A percentile compares a stretch with the other conserved stretches of the same genome.
Evolutionary conservation across 2,888 invertebrate species (phyloP).

Genomic region (Troides aeacus): DNA sequence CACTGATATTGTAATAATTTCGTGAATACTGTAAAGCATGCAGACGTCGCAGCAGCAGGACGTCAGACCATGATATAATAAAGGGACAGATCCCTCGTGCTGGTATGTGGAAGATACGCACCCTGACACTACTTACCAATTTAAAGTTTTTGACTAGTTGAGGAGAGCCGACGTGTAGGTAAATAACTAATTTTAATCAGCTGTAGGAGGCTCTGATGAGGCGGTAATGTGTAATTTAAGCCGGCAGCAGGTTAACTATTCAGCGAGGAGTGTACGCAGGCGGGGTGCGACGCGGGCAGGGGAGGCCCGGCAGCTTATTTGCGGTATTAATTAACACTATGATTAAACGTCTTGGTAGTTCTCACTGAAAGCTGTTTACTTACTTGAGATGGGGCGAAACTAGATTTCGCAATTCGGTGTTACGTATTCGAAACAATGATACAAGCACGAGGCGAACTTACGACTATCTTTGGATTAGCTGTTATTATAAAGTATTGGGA

Average conservation of each 20-base stretch:
- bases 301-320: slow-evolving; percentile 16
- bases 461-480: no score
- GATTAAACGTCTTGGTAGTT: slow-evolving; percentile 21
- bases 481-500: no score
- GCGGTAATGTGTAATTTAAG: slow-evolving; percentile 20
- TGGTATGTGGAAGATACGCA: no score
- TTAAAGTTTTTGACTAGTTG: no score
- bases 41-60: no score
- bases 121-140: no score
- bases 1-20: no score
- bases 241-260: slow-evolving; percentile 18
- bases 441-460: neutral
- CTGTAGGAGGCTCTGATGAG: slow-evolving; percentile 2
- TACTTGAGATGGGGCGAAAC: neutral
- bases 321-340: slow-evolving; percentile 27
- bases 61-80: no score
- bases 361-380: slow-evolving; percentile 12
- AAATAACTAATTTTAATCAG: slow-evolving; percentile 6
- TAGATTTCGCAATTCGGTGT: neutral
- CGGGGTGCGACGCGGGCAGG: neutral
- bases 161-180: neutral
- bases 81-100: no score
- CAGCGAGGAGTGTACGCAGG: slow-evolving; percentile 9
- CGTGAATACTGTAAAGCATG: no score
- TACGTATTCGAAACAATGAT: neutral